Evolutionary conservation across 2,888 invertebrate species (phyloP), one percentile per base, ranked within the genome.

Genomic region (Rotaria macrura): DNA sequence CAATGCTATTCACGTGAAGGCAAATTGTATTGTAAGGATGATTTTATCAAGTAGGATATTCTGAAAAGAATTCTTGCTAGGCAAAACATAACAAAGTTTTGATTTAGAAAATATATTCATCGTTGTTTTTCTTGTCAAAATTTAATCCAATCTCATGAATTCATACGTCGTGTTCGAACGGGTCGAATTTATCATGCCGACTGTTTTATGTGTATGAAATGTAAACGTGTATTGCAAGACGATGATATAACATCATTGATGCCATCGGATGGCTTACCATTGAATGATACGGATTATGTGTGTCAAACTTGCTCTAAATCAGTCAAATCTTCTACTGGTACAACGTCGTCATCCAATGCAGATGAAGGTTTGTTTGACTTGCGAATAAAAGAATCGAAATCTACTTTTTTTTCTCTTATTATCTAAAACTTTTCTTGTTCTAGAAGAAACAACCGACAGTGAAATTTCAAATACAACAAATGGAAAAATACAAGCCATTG

Each of bases 1-100:
- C 97, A 97, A 93, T 99, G 98, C 93, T 99, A 97, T 93, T 95
- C 95, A 89, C 93, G 97, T 89, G 98, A 98, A 90, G 96, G 96
- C 89, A 96, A 97, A 92, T 94, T 99, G 87, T 97, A 96, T 93
- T 99, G 98, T 92, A 93, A 96, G 91, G 94, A 94, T 90, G 98
- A 99, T 92, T 99, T 98, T 93, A 96, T 96, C 93, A 95, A 96
- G 99, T 99, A 92, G 93, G 34, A 65, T n/a, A 29, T n/a, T n/a
- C n/a, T n/a, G 9, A n/a, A 5, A n/a, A 55, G 9, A 55, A 20
- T 55, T n/a, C 2, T 9, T 2, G 7, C 10, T 1, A n/a, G 1
- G 14, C 23, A 1, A 55, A 23, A 74, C 7, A 38, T 20, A 40
- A 0, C 1, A 57, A 14, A 10, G 34, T 29, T 29, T 65, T 20